Percentiles rank a stretch among this genome's conserved stretches.
phyloP scores from a whole-genome alignment of 2,797 vertebrate species.

The Arnoldichthys spilopterus region DNA sequence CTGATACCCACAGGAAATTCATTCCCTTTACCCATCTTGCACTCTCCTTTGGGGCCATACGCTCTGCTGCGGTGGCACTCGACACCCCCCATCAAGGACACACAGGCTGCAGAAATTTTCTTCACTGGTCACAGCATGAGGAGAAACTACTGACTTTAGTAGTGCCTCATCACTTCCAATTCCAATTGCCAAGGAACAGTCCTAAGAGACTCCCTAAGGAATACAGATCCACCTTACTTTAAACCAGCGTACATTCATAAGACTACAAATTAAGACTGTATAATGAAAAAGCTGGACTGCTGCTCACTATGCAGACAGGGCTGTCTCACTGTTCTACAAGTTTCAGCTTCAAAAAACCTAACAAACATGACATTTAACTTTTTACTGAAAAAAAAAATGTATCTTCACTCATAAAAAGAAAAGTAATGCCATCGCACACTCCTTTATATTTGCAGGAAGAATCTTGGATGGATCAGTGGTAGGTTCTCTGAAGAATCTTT shows the following conservation, averaged over 20 bases:
- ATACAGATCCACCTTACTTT: background rate
- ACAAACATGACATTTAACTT: no score
- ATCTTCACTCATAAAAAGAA: no score
- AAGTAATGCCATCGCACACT: no score
- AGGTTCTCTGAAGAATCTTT: no score
- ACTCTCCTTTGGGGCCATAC: conserved; percentile 54
- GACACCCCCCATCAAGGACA: background rate
- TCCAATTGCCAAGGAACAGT: no score
- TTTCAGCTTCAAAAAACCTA: no score
- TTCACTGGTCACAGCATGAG: background rate
- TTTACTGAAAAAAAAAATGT: no score
- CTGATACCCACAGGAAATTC: conserved; percentile 67
- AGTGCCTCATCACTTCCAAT: conserved; percentile 2
- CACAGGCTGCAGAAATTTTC: background rate
- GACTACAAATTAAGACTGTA: background rate
- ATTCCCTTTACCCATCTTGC: conserved; percentile 64
- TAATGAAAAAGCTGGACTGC: background rate
- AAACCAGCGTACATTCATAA: background rate
- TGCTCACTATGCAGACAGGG: background rate
- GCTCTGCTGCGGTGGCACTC: conserved; percentile 17
- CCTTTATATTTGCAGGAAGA: no score
- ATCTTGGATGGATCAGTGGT: no score
- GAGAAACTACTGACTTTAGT: background rate
- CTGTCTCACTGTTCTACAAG: background rate
- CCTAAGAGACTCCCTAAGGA: background rate